phyloP scores from a whole-genome alignment of 2,113 vertebrate genomes.

The Notiomystis cincta region DNA sequence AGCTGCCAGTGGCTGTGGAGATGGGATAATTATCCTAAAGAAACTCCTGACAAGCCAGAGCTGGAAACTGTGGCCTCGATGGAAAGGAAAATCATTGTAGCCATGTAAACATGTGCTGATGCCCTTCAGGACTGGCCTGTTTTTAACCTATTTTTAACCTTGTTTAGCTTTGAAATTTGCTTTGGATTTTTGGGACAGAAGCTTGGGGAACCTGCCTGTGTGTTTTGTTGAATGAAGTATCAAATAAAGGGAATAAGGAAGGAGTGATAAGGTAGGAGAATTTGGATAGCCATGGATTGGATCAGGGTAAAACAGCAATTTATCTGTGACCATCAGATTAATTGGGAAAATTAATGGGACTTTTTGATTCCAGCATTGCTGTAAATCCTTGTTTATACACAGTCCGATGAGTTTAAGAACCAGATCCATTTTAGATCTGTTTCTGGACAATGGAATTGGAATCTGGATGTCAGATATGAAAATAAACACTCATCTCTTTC shows the following conservation, averaged over 20 bases:
- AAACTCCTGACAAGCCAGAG: background rate
- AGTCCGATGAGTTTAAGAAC: background rate
- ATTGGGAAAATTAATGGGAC: background rate
- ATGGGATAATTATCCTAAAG: conserved; percentile 2
- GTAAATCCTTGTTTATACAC: rapidly evolving
- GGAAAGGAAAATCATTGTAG: conserved; percentile 21
- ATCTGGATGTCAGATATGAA: background rate
- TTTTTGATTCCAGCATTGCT: background rate
- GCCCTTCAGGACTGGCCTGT: background rate
- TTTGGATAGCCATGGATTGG: rapidly evolving
- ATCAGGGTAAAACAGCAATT: background rate
- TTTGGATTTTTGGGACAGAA: background rate
- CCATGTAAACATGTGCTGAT: background rate
- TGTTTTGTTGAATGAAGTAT: background rate
- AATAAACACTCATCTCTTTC: background rate
- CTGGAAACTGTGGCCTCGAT: conserved; percentile 12
- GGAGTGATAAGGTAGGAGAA: background rate
- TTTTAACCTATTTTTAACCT: conserved; percentile 3
- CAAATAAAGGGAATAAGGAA: background rate
- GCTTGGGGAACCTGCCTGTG: rapidly evolving
- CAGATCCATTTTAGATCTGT: background rate
- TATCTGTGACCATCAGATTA: background rate
- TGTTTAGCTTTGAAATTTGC: background rate
- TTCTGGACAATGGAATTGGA: background rate
- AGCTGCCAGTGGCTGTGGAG: conserved; percentile 23